Base-by-base conservation (phyloP, 2,113 vertebrate species). In the Cepphus grylle region DNA sequence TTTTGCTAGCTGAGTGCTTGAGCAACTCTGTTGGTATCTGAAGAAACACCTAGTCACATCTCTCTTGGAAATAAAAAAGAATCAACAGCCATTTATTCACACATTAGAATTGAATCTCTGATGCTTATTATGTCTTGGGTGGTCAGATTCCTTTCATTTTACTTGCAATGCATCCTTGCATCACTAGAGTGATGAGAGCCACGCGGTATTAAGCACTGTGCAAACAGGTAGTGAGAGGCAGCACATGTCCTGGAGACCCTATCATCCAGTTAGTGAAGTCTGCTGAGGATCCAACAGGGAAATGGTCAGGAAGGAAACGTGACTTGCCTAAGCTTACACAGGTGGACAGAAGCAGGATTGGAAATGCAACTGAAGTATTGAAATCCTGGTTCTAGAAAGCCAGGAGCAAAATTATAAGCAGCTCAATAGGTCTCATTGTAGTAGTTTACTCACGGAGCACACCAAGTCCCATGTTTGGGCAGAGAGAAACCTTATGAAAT, bases 391-490 rank as follows among this genome's bases (percentile, higher is more conserved):
- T 81, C 34, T 63, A 81, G n/a, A 71, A 81, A 82, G 8, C 8
- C 17, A 40, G n/a, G 9, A 81, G 9, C 1, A 84, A 77, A 90
- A 69, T 16, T 58, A 2, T 15, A 66, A 67, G 6, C 36, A 76
- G 17, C 47, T 65, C 15, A 25, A 5, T 17, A 67, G 14, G 4
- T 80, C 12, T 81, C 9, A 50, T 13, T 65, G 13, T 26, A 4
- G 30, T 42, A 40, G 25, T 52, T 72, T 81, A 80, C 43, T 82
- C 58, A 45, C 3, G 52, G 42, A 22, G 34, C 22, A 29, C 6
- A 55, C 5, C 3, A 22, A 0, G 1, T 53, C 16, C 69, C 19
- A 38, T 7, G 7, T n/a, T n/a, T n/a, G n/a, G n/a, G n/a, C n/a
- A n/a, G n/a, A n/a, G n/a, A n/a, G n/a, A n/a, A n/a, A n/a, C n/a